A percentile compares a stretch with the other conserved stretches of the same genome.
Evolutionary conservation across 1,140 invertebrate genomes (phyloP).

Genomic region (Brachystomella parvula): DNA sequence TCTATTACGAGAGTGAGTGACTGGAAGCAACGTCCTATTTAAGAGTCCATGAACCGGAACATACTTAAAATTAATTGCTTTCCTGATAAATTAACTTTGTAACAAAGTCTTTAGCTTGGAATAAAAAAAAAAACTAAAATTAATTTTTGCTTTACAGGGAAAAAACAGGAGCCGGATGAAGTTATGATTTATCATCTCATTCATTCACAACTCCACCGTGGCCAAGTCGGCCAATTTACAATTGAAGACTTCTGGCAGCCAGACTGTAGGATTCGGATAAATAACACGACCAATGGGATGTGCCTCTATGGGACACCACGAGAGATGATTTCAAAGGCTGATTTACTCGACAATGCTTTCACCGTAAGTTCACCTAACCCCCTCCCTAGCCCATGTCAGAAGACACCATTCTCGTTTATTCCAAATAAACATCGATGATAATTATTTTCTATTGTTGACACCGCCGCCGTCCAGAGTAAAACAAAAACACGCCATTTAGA

Average conservation of each 20-base stretch:
- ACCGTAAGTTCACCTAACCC: conserved; percentile 26
- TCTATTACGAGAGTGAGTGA: too few relatives aligned
- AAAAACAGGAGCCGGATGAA: conserved; percentile 33
- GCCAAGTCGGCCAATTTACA: conserved; percentile 39
- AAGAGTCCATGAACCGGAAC: too few relatives aligned
- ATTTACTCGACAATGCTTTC: conserved; percentile 36
- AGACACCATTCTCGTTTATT: conserved; percentile 1
- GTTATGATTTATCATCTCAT: conserved; percentile 38
- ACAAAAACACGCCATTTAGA: too few relatives aligned
- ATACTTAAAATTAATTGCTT: too few relatives aligned
- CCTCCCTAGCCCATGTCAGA: not conserved
- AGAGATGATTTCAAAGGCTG: conserved; percentile 25
- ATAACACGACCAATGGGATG: conserved; percentile 59
- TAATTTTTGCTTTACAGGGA: conserved; percentile 5
- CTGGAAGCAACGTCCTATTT: too few relatives aligned
- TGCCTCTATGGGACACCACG: conserved; percentile 24
- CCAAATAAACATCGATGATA: too few relatives aligned
- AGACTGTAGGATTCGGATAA: conserved; percentile 56
- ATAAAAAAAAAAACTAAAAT: not conserved
- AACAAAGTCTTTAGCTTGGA: not conserved
- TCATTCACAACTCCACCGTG: conserved; percentile 34
- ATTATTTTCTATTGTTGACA: too few relatives aligned
- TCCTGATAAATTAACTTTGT: too few relatives aligned
- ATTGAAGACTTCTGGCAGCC: conserved; percentile 57
- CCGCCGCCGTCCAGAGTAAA: too few relatives aligned